Evolutionary conservation across 2,797 vertebrate species (phyloP), one percentile per base, ranked within the genome.

Genomic region (Semaprochilodus insignis): DNA sequence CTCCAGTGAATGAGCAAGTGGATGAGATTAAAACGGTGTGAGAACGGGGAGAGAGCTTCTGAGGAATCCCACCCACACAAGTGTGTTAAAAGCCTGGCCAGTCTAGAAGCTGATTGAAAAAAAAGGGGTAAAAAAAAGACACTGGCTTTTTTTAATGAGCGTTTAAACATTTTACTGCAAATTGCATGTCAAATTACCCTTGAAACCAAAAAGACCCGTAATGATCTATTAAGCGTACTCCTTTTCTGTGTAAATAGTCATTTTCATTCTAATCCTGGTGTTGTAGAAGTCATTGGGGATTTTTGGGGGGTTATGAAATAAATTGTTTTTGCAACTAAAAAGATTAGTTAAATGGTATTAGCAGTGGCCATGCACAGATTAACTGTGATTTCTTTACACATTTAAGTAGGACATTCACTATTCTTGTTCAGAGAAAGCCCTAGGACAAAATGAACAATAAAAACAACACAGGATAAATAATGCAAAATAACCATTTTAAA

Each of bases 171-270:
- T 92, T 93, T 89, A 89, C 84, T 88, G 82, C 82, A 91, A 92
- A 92, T 92, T 90, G 85, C 89, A 90, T 91, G 88, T 93, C 91
- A 93, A 92, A 93, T 94, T 91, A 91, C 88, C 88, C 90, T 91
- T 87, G 82, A 89, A 91, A 87, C 31, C 82, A 85, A 91, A 85
- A 85, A 89, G 86, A 85, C 86, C 89, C 72, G 11, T 91, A 92
- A 94, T 93, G 90, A 92, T 88, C 86, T 85, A 85, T 88, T 86
- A 85, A 83, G 83, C 52, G 80, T 27, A 73, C 73, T 85, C 88
- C 54, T 83, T 89, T 90, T 91, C 85, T 88, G 87, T 91, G 88
- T 92, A 91, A 92, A 93, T 89, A 91, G 79, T 91, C 71, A 91
- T 93, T 93, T 91, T 78, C 84, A 81, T 90, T 89, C 83, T 83